A percentile compares a stretch with the other conserved stretches of the same genome.
These are phyloP conservation scores for Drosophila demipolita DNA, from an alignment of 2,888 invertebrate species.

Conservation along the genomic window DNA sequence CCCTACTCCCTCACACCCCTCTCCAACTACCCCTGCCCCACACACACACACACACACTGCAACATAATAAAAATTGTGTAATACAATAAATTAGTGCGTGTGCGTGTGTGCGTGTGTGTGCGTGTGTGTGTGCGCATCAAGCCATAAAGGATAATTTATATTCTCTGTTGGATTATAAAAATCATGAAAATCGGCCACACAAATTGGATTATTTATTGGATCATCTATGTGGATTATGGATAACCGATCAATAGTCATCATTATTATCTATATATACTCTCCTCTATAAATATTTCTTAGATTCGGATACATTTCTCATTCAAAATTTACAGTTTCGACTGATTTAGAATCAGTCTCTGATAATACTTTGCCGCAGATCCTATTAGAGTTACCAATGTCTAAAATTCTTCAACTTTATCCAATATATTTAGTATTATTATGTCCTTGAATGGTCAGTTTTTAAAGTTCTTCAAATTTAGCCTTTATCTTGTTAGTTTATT, in stretches of 20 bases:
- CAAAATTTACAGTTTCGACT: not conserved
- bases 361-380: not conserved
- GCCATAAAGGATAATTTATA: slow-evolving; percentile 16
- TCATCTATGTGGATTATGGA: slow-evolving; percentile 34
- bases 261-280: not conserved
- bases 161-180: slow-evolving; percentile 5
- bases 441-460: not conserved
- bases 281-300: not conserved
- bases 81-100: slow-evolving; percentile 31
- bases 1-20: slow-evolving; percentile 2
- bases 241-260: not conserved
- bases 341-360: not conserved
- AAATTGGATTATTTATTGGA: slow-evolving; percentile 64
- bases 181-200: slow-evolving; percentile 9
- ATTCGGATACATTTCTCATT: not conserved
- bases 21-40: not conserved
- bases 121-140: slow-evolving; percentile 17
- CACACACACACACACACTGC: slow-evolving; percentile 1
- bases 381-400: not conserved
- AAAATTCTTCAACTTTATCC: not conserved
- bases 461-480: not conserved
- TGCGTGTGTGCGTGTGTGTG: slow-evolving; percentile 15
- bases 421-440: not conserved
- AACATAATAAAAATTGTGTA: slow-evolving; percentile 53
- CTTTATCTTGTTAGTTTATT: not conserved